Conservation (phyloP, 1,140 invertebrate genomes). For the Hestina assimilis region DNA sequence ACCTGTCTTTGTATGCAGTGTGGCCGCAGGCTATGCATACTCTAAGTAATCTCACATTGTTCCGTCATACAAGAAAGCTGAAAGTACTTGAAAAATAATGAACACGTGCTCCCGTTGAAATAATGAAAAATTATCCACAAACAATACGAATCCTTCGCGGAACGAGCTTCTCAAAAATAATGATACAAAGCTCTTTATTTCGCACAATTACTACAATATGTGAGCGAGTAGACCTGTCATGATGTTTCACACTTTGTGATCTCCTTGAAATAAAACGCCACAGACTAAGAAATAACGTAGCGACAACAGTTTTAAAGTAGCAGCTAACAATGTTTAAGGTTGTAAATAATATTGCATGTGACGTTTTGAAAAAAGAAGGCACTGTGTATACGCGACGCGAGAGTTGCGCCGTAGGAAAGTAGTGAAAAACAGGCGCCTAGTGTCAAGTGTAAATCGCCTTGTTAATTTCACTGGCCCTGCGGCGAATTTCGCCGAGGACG, state of each 20-base stretch:
- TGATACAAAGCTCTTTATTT: conserved; percentile 73
- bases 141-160: conserved; percentile 45
- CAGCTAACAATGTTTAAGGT: conserved; percentile 23
- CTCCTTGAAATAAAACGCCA: conserved; percentile 30
- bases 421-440: conserved; percentile 71
- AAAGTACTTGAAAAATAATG: conserved; percentile 46
- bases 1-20: conserved; percentile 44
- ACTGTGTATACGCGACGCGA: conserved; percentile 41
- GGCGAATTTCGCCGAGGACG: conserved; percentile 75
- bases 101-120: conserved; percentile 40
- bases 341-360: conserved; percentile 32
- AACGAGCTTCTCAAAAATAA: conserved; percentile 60
- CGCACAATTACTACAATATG: conserved; percentile 67
- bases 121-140: conserved; percentile 52
- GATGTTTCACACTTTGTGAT: conserved; percentile 29
- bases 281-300: conserved; percentile 38
- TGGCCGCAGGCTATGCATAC: conserved; percentile 45
- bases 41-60: conserved; percentile 52
- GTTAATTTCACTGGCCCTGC: conserved; percentile 75
- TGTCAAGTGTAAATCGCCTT: conserved; percentile 78
- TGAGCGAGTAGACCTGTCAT: conserved; percentile 27
- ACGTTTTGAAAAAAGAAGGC: conserved; percentile 33
- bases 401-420: conserved; percentile 53
- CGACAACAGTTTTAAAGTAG: conserved; percentile 14
- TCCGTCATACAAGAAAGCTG: conserved; percentile 29